Base-by-base conservation (phyloP, 2,797 vertebrate genomes). In the Oreochromis grahami region DNA sequence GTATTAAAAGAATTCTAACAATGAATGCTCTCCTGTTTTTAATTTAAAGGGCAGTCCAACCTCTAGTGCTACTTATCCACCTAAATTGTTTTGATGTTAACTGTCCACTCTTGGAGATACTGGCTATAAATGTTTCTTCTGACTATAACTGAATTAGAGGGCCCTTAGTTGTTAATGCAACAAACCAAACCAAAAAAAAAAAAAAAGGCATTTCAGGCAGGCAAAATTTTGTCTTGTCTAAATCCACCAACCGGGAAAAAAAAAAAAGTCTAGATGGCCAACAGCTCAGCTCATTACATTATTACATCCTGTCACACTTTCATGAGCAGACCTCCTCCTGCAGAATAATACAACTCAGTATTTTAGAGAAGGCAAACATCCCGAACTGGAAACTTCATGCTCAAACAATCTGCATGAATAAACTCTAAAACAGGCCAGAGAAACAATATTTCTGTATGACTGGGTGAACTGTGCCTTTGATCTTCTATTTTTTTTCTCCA, bases 1-100 rank as follows among this genome's bases (percentile, higher is more conserved):
- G 32, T 76, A 91, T 88, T 88, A 87, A 93, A 65, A 65, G 3
- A 1, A 60, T 84, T 86, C 6, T 4, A 2, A 83, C 63, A 78
- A 45, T 19, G 7, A 26, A 32, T 4, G 3, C 14, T 81, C 34
- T 38, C 3, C 11, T 48, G 34, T 5, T 48, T 29, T 72, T 72
- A 4, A 70, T 45, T 70, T 45, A 48, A 48, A 26, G 41, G 15
- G 29, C 21, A 70, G 15, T 45, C 41, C 65, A 70, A 26, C 41
- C 65, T 19, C 14, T 72, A 48, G 9, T 72, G 68, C 41, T 70
- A 45, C 21, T 70, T 70, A 70, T 6, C 0, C 13, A 21, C 43
- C 0, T 2, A 43, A 17, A 17, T 26, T 4, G 65, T 45, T 70
- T 68, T 63, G 58, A 63, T 68, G 63, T 45, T 70, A 70, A 43